A percentile compares a stretch with the other conserved stretches of the same genome.
Evolutionary conservation across 2,797 vertebrate genomes (phyloP).

Genomic region (Chaenodraco wilsoni): DNA sequence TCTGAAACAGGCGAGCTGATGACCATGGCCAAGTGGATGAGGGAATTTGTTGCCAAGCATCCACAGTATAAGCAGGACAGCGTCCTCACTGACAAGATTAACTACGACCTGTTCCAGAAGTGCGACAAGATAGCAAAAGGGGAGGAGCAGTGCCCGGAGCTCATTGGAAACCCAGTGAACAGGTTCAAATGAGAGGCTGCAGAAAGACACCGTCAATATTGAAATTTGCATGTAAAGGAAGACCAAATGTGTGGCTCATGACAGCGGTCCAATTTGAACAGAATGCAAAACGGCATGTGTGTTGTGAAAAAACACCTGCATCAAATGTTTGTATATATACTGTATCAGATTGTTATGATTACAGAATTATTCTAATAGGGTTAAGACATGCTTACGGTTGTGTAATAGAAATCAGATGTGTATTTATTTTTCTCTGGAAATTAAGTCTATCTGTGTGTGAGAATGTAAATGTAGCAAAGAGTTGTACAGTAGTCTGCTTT

Average conservation of each 20-base stretch:
- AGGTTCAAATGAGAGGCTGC: conserved; percentile 80
- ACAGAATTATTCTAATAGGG: conserved; percentile 95
- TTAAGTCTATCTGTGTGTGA: conserved; percentile 68
- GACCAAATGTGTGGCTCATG: conserved; percentile 82
- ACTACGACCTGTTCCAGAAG: conserved; percentile 91
- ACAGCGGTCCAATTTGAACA: conserved; percentile 72
- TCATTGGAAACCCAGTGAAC: conserved; percentile 90
- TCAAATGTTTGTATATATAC: conserved; percentile 92
- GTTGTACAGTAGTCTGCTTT: conserved; percentile 78
- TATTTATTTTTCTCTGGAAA: conserved; percentile 84
- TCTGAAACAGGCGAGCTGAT: conserved; percentile 90
- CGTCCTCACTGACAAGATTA: conserved; percentile 93
- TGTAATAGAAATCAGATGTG: conserved; percentile 80
- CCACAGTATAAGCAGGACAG: conserved; percentile 97
- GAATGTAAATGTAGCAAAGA: conserved; percentile 77
- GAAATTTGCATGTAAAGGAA: conserved; percentile 71
- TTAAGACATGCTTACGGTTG: conserved; percentile 65
- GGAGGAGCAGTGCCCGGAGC: conserved; percentile 90
- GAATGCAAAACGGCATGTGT: conserved; percentile 69
- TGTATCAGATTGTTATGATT: conserved; percentile 96
- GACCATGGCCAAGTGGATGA: conserved; percentile 98
- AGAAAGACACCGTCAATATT: neutral
- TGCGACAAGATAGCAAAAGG: conserved; percentile 92
- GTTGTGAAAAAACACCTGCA: conserved; percentile 83
- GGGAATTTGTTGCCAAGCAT: conserved; percentile 92